These are phyloP conservation scores for Numenius arquata DNA, from an alignment of 2,113 vertebrate species.

Conservation along the genomic window DNA sequence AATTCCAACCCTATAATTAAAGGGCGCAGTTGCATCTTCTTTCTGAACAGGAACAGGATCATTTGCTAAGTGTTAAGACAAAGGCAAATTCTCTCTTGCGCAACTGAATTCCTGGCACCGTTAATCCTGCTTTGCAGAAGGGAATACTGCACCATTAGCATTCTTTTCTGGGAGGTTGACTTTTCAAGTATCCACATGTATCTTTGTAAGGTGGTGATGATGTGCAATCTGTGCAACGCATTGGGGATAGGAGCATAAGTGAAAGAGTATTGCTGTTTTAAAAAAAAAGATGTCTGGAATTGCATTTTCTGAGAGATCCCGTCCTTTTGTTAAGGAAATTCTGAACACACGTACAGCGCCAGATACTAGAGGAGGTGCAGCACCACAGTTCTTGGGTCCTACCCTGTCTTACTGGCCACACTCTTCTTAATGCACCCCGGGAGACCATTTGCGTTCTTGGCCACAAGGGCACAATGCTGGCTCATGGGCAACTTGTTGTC, in stretches of 20 bases:
- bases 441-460: no score
- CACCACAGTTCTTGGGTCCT: neutral
- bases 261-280: neutral
- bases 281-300: no score
- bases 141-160: neutral
- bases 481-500: no score
- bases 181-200: neutral
- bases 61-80: neutral
- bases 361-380: no score
- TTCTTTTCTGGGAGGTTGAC: neutral
- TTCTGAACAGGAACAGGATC: neutral
- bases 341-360: no score
- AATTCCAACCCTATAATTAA: neutral
- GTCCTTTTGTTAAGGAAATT: neutral
- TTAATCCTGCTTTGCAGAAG: neutral
- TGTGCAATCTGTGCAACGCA: neutral
- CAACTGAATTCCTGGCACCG: neutral
- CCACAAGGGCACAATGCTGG: no score
- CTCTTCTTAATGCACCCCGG: no score
- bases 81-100: neutral
- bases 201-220: neutral
- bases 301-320: neutral
- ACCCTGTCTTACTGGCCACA: neutral
- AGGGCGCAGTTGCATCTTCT: neutral
- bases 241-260: neutral